Conservation (phyloP, 2,888 invertebrate genomes). For the Lasioglossum villosulum region DNA sequence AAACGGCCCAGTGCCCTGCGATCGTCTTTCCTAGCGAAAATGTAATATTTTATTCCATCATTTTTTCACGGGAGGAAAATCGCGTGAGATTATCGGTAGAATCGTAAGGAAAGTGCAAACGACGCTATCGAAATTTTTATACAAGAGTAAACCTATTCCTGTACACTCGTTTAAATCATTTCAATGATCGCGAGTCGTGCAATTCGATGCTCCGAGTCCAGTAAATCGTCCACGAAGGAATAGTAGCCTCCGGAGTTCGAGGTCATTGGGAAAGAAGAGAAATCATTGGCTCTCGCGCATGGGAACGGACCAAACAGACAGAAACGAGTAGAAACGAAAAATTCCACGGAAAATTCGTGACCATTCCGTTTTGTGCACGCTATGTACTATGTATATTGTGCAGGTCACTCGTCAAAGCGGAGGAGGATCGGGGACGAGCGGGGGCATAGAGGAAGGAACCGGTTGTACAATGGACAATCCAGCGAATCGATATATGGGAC, state of each 20-base stretch:
- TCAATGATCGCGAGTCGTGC: too few species aligned
- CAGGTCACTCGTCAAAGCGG: constrained; percentile 11
- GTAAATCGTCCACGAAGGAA: too few species aligned
- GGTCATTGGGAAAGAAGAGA: background rate
- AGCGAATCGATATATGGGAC: constrained; percentile 74
- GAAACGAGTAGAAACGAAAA: background rate
- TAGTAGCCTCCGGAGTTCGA: background rate
- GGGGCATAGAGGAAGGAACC: constrained; percentile 17
- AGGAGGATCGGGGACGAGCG: background rate
- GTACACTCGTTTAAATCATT: too few species aligned
- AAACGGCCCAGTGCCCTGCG: too few species aligned
- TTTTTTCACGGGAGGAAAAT: too few species aligned
- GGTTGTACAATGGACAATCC: constrained; percentile 58
- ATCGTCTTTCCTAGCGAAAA: too few species aligned
- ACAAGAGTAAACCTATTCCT: too few species aligned
- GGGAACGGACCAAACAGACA: background rate
- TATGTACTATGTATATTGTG: background rate
- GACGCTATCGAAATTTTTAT: too few species aligned
- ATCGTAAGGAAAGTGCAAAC: too few species aligned
- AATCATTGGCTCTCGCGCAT: background rate
- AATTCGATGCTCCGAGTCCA: too few species aligned
- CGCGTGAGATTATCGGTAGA: too few species aligned
- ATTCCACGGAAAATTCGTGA: constrained; percentile 1
- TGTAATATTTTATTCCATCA: too few species aligned
- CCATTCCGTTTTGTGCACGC: background rate